Percentiles rank a stretch among this genome's conserved stretches.
Evolutionary conservation across 2,888 invertebrate species (phyloP).

Genomic region (Tridacna crocea): DNA sequence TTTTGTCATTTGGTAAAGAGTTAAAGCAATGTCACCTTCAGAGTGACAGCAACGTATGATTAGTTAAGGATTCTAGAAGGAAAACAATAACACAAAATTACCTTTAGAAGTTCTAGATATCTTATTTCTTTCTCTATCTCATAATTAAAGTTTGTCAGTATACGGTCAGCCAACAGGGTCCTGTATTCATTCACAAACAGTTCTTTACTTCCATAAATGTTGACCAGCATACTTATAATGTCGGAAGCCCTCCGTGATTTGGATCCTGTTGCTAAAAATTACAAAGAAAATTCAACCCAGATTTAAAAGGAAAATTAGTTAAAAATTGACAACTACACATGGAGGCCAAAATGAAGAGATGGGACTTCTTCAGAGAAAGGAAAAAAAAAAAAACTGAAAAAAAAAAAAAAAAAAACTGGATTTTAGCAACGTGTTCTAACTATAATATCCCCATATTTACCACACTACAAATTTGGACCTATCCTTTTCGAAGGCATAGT

Average conservation of each 20-base stretch:
- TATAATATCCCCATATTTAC: too few relatives aligned
- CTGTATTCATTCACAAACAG: constrained; percentile 99
- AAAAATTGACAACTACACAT: neutral
- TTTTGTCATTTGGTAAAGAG: too few relatives aligned
- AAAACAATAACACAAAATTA: constrained; percentile 80
- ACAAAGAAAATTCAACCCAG: neutral
- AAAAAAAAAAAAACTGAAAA: neutral
- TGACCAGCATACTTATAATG: constrained; percentile 98
- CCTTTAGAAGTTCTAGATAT: constrained; percentile 96
- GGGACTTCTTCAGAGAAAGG: neutral
- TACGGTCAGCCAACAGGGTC: constrained; percentile 93
- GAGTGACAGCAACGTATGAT: too few relatives aligned
- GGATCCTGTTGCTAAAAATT: constrained; percentile 86
- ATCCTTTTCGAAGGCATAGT: too few relatives aligned
- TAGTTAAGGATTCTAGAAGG: too few relatives aligned
- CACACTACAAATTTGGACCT: too few relatives aligned
- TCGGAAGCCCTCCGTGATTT: constrained; percentile 90
- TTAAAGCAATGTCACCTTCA: too few relatives aligned
- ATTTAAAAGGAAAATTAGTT: neutral
- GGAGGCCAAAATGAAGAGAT: neutral
- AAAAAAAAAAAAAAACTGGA: neutral
- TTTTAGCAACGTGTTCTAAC: too few relatives aligned
- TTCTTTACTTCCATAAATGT: constrained; percentile 99
- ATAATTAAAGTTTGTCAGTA: constrained; percentile 89
- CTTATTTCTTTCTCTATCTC: constrained; percentile 88